Percentiles rank a stretch among this genome's conserved stretches.
Conservation (phyloP, 2,797 vertebrate species). For the Nyctibius grandis region DNA sequence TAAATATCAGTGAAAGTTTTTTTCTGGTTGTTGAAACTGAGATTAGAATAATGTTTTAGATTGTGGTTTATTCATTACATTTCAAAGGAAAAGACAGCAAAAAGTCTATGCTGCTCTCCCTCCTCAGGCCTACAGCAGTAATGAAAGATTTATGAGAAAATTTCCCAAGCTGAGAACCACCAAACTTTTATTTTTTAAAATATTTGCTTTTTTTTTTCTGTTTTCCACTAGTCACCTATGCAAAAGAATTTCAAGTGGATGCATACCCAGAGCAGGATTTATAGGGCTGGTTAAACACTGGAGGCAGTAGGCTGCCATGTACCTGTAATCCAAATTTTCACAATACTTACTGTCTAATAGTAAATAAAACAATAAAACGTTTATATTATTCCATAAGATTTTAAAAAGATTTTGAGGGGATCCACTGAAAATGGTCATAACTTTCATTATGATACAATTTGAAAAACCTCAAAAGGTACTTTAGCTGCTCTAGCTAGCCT, state of each 20-base stretch:
- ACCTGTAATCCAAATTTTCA: background rate
- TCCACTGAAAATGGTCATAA: background rate
- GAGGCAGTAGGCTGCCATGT: background rate
- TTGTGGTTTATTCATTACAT: conserved; percentile 13
- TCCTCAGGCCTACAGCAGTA: background rate
- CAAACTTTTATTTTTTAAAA: background rate
- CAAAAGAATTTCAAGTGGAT: background rate
- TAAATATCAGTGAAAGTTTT: conserved; percentile 4
- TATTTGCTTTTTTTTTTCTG: background rate
- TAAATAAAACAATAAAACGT: background rate
- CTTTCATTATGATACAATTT: background rate
- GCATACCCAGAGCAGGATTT: background rate
- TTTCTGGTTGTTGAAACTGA: background rate
- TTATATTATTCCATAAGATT: background rate
- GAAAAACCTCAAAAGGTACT: background rate
- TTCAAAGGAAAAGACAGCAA: conserved; percentile 33
- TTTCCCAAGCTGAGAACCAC: background rate
- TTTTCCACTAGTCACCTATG: background rate
- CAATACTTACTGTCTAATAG: background rate
- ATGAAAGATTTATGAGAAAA: background rate
- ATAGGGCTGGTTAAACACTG: background rate
- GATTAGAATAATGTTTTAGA: conserved; percentile 17
- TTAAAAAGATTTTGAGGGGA: background rate
- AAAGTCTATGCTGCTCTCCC: background rate
- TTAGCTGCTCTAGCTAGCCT: background rate